Base-by-base conservation (phyloP, 2,888 invertebrate genomes). In the Hofmannophila pseudospretella region DNA sequence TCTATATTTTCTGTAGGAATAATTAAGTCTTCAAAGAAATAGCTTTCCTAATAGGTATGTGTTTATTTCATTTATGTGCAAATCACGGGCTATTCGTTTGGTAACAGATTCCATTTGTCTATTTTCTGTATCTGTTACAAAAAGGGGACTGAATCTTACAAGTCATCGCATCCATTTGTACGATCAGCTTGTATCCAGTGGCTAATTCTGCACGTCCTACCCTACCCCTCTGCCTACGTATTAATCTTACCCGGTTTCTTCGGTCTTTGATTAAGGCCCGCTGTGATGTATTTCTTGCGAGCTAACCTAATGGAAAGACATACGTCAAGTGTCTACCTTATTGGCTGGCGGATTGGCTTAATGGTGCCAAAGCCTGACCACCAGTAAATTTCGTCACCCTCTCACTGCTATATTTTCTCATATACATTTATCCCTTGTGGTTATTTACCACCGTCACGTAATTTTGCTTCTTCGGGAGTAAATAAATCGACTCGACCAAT, bases 241-340 rank as follows among this genome's bases (percentile, higher is more conserved):
- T 85, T 82, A 81, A 84, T 85, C 81, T 79, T 69, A 60, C 55
- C 56, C 58, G 66, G 71, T 71, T 71, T 68, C 77, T 71, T 74
- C 68, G 71, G 75, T 74, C 79, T 79, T 81, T 85, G 84, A 86
- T 86, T 86, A 84, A 84, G 70, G 65, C 69, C 54, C 57, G 61
- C 67, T 50, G 75, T 85, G 84, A 86, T 82, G 79, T 84, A 86
- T 86, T 82, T 82, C 80, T 81, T 84, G 75, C 70, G 58, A 68
- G 68, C 70, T 66, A 73, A 76, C 79, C 70, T 86, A 85, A 86
- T 85, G 82, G 84, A 77, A 84, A 76, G 70, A 58, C 79, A 84
- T 86, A 78, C 76, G 69, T 86, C 85, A 86, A 84, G 84, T 79
- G 79, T 77, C 81, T 67, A 77, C 81, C 70, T 79, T 84, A 85